A percentile compares a stretch with the other conserved stretches of the same genome.
Conservation (phyloP, 2,888 invertebrate species). For the Amiota communis region DNA sequence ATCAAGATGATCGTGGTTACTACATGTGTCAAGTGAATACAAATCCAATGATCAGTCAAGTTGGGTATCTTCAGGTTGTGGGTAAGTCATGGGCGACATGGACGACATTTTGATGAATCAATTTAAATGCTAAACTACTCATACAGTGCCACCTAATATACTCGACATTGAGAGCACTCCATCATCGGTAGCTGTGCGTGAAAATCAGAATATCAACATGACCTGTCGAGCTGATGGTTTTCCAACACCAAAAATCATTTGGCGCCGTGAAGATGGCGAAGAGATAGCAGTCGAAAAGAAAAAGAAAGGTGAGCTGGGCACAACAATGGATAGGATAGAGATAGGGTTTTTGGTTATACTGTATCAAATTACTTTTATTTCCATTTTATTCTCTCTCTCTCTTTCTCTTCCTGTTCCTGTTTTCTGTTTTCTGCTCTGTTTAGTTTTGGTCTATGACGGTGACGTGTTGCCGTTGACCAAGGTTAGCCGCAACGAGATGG, state of each 20-base stretch:
- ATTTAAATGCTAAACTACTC: neutral
- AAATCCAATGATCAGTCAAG: constrained; percentile 95
- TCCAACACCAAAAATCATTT: constrained; percentile 93
- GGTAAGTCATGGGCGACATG: constrained; percentile 77
- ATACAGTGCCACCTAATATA: constrained; percentile 93
- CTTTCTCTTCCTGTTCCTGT: neutral
- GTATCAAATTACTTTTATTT: neutral
- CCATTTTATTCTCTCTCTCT: neutral
- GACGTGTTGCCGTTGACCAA: constrained; percentile 88
- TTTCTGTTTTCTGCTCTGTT: neutral
- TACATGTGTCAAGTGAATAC: constrained; percentile 81
- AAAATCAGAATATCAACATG: constrained; percentile 94
- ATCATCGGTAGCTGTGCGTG: constrained; percentile 92
- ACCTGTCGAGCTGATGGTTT: constrained; percentile 93
- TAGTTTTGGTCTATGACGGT: constrained; percentile 88
- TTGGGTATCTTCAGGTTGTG: constrained; percentile 92
- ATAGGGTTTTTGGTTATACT: neutral
- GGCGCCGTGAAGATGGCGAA: constrained; percentile 93
- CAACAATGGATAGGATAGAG: too few species aligned
- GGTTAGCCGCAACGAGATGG: constrained; percentile 86
- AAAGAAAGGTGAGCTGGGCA: constrained; percentile 84
- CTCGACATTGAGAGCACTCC: constrained; percentile 91
- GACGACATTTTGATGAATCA: neutral
- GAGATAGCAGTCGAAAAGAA: constrained; percentile 88
- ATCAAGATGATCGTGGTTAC: constrained; percentile 92